Evolutionary conservation across 1,140 invertebrate species (phyloP).

Genomic region (Drosophila fuyamai): DNA sequence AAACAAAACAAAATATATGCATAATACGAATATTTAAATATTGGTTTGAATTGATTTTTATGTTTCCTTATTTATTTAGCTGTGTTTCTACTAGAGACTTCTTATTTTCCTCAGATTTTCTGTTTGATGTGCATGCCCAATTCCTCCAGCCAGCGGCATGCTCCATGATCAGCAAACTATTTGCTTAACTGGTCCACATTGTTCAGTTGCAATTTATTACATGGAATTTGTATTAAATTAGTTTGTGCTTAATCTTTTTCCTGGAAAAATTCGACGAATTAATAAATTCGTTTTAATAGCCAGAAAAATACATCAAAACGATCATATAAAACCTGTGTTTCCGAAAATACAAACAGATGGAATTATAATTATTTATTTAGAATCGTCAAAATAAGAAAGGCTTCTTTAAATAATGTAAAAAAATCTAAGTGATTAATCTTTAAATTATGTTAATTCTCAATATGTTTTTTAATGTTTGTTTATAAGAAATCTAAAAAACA

Average conservation of each 20-base stretch:
- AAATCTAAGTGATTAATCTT: no score
- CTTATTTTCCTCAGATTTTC: slow-evolving; percentile 43
- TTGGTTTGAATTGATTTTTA: slow-evolving; percentile 69
- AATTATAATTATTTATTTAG: no score
- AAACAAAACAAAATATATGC: slow-evolving; percentile 65
- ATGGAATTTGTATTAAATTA: not conserved
- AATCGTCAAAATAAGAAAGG: no score
- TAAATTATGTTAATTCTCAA: no score
- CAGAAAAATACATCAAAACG: no score
- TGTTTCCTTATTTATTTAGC: slow-evolving; percentile 38
- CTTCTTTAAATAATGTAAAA: no score
- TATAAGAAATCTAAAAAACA: no score
- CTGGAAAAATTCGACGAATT: not conserved
- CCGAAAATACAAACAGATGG: no score
- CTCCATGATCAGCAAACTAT: slow-evolving; percentile 23
- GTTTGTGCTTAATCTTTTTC: not conserved
- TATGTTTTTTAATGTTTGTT: not conserved
- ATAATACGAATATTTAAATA: slow-evolving; percentile 77
- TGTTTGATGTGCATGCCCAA: slow-evolving; percentile 39
- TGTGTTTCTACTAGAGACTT: slow-evolving; percentile 24
- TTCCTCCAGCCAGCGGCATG: slow-evolving; percentile 47
- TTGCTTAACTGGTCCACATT: slow-evolving; percentile 4
- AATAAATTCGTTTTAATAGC: no score
- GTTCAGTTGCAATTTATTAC: slow-evolving; percentile 18
- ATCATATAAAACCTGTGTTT: no score